Percentiles rank a stretch among this genome's conserved stretches.
Conservation (phyloP, 2,797 vertebrate species). For the Caiman crocodilus region DNA sequence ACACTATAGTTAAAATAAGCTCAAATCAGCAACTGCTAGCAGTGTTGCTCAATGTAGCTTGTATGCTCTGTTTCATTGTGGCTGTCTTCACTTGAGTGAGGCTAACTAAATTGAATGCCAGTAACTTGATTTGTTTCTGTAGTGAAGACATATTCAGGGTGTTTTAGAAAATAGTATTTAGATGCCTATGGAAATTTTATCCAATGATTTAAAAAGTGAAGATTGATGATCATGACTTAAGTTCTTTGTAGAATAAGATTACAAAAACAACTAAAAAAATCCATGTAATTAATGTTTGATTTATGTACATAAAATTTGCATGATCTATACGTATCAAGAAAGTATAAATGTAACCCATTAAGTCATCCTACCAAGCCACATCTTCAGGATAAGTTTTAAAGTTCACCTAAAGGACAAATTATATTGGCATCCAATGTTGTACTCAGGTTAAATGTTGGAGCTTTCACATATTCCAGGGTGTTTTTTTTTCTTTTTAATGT, state of each 20-base stretch:
- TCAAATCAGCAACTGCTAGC: rapidly evolving
- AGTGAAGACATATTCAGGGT: not conserved
- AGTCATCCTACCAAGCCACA: not conserved
- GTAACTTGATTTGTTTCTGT: too few species aligned
- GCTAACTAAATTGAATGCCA: rapidly evolving
- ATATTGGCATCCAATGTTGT: not conserved
- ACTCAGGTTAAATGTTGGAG: not conserved
- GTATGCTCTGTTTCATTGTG: not conserved
- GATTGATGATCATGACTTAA: not conserved
- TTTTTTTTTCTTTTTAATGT: constrained; percentile 19
- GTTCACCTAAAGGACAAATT: constrained; percentile 40
- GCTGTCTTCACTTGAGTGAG: rapidly evolving
- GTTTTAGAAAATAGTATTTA: not conserved
- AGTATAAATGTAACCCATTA: constrained; percentile 52
- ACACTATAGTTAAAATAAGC: rapidly evolving
- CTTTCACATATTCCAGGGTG: not conserved
- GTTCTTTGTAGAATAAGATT: not conserved
- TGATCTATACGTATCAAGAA: constrained; percentile 78
- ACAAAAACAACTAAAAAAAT: not conserved
- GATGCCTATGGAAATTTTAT: not conserved
- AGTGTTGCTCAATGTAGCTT: rapidly evolving
- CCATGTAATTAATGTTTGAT: constrained; percentile 9
- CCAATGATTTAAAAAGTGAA: not conserved
- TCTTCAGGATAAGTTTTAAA: constrained; percentile 38
- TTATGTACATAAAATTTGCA: constrained; percentile 78